These are phyloP conservation scores for Perithous albicinctus DNA, from an alignment of 2,888 invertebrate genomes.

Conservation along the genomic window DNA sequence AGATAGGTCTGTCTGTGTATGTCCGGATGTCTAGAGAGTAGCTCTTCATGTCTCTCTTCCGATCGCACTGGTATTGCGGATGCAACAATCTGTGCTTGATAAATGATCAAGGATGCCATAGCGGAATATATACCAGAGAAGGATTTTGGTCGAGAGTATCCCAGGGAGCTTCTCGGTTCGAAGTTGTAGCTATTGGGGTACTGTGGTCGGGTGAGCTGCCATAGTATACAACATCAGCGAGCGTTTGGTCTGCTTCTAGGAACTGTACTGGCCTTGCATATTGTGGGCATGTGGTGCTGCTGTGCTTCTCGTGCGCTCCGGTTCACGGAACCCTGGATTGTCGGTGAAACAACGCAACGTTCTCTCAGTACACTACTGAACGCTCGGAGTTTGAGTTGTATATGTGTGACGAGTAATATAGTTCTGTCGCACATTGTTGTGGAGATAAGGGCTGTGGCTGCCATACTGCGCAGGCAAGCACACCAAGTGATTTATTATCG, in stretches of 20 bases:
- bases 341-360: conserved; percentile 28
- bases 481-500: conserved; percentile 62
- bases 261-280: conserved; percentile 36
- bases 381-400: conserved; percentile 4
- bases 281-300: conserved; percentile 22
- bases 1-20: background rate
- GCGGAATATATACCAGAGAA: conserved; percentile 41
- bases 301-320: conserved; percentile 23
- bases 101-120: conserved; percentile 71
- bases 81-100: conserved; percentile 68
- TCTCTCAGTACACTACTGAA: conserved; percentile 14
- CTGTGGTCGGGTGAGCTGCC: conserved; percentile 13
- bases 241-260: conserved; percentile 13
- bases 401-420: conserved; percentile 70
- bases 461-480: conserved; percentile 24
- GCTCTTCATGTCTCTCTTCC: background rate
- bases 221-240: conserved; percentile 21
- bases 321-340: conserved; percentile 18
- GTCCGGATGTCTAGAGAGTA: background rate
- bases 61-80: conserved; percentile 25
- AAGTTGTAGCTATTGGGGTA: conserved; percentile 8
- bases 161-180: conserved; percentile 6
- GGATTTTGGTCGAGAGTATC: conserved; percentile 26
- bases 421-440: conserved; percentile 76
- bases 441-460: conserved; percentile 73